Conservation (phyloP, 2,888 invertebrate genomes). For the Eudasyphora cyanicolor region DNA sequence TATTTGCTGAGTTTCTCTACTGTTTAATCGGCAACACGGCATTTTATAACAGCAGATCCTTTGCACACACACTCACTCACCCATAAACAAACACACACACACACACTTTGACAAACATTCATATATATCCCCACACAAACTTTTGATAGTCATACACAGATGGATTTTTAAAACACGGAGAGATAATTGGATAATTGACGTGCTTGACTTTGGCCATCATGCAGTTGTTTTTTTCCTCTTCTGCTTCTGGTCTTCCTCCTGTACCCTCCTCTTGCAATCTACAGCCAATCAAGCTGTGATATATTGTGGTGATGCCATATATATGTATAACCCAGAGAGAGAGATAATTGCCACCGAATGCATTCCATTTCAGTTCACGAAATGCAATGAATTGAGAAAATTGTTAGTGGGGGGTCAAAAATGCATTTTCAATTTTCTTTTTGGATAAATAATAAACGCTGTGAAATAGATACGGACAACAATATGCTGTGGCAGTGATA, state of each 20-base stretch:
- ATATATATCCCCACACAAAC: neutral
- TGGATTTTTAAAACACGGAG: constrained; percentile 9
- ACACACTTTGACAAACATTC: neutral
- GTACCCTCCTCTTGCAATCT: no score
- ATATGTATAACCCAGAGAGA: neutral
- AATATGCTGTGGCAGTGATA: no score
- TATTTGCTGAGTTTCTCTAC: constrained; percentile 16
- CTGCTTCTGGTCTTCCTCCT: neutral
- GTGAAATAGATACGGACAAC: neutral
- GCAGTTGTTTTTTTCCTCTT: neutral
- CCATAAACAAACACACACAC: neutral
- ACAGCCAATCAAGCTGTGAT: no score
- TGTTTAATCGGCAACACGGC: constrained; percentile 20
- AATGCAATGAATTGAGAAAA: neutral
- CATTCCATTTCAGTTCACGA: neutral
- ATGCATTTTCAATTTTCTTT: neutral
- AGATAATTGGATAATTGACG: constrained; percentile 39
- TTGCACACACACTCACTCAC: neutral
- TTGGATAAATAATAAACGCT: constrained; percentile 1
- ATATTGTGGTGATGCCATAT: no score
- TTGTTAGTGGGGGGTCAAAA: neutral
- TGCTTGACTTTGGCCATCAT: constrained; percentile 22
- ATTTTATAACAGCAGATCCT: constrained; percentile 4
- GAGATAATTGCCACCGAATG: neutral
- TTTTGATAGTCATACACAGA: neutral